Percentiles rank a stretch among this genome's conserved stretches.
These are phyloP conservation scores for Microcebus lehilahytsara DNA, from an alignment of 2,113 vertebrate genomes.

Conservation along the genomic window DNA sequence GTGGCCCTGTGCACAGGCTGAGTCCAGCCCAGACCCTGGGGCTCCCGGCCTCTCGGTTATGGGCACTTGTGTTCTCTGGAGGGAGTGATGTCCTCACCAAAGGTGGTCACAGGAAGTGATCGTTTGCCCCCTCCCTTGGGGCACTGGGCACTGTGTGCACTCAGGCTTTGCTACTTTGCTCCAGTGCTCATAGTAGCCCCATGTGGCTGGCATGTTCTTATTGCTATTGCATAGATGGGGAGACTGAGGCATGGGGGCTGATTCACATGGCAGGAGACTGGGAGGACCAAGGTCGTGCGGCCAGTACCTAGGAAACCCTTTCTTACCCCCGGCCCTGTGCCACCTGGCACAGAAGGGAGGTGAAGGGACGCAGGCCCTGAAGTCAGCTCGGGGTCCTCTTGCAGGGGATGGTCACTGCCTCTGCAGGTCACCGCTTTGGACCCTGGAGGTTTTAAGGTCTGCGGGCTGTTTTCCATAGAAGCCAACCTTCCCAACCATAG, in stretches of 20 bases:
- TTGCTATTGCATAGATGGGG: background rate
- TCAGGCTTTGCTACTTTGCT: background rate
- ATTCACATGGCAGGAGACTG: background rate
- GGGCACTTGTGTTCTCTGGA: background rate
- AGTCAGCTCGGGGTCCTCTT: background rate
- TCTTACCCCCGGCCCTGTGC: accelerated
- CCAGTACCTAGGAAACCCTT: background rate
- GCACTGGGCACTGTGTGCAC: too few species aligned
- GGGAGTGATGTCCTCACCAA: background rate
- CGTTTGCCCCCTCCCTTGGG: accelerated
- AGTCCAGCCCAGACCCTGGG: background rate
- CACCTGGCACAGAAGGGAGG: background rate
- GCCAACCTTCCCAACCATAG: accelerated
- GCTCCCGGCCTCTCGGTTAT: background rate
- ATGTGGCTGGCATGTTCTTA: accelerated
- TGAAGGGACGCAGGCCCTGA: too few species aligned
- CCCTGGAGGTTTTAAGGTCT: background rate
- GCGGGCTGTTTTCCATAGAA: background rate
- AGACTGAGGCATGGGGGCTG: background rate
- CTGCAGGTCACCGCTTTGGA: background rate
- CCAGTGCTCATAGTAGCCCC: background rate
- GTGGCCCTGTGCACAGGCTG: background rate
- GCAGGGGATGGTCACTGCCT: too few species aligned
- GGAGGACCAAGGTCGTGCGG: background rate
- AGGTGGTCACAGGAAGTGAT: background rate